Conservation (phyloP, 2,888 invertebrate genomes). For the Erannis defoliaria region DNA sequence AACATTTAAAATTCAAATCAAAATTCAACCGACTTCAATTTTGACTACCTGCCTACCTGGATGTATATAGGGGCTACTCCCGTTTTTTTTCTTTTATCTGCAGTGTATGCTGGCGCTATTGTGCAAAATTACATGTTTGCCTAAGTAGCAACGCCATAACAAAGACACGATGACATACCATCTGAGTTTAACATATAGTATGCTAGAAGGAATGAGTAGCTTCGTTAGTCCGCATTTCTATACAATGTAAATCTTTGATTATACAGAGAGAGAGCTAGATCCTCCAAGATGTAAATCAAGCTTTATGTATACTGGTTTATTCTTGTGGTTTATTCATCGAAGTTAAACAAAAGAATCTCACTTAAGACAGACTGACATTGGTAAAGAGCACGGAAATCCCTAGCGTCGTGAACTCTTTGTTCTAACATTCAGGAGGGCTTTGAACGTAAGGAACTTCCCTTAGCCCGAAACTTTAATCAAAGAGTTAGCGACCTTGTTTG, state of each 20-base stretch:
- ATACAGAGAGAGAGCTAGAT: too few species aligned
- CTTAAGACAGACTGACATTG: slow-evolving; percentile 28
- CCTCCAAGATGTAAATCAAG: not conserved
- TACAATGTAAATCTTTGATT: not conserved
- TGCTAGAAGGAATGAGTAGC: too few species aligned
- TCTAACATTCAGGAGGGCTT: slow-evolving; percentile 11
- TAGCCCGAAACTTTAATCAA: slow-evolving; percentile 35
- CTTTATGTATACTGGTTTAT: not conserved
- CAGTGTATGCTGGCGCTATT: too few species aligned
- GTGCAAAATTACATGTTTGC: too few species aligned
- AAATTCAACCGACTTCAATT: too few species aligned
- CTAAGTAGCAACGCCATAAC: too few species aligned
- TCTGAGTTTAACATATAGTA: too few species aligned
- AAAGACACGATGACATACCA: not conserved
- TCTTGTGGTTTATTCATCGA: not conserved
- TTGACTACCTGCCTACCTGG: too few species aligned
- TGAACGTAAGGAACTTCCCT: slow-evolving; percentile 24
- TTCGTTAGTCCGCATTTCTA: not conserved
- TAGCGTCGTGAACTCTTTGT: slow-evolving; percentile 27
- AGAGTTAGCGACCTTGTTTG: slow-evolving; percentile 34
- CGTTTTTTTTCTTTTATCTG: too few species aligned
- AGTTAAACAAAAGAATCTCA: slow-evolving; percentile 1
- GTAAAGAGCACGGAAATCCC: slow-evolving; percentile 21
- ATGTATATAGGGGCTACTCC: too few species aligned
- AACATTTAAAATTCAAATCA: too few species aligned